Base-by-base conservation (phyloP, 2,113 vertebrate genomes). In the Spea multiplicata region DNA sequence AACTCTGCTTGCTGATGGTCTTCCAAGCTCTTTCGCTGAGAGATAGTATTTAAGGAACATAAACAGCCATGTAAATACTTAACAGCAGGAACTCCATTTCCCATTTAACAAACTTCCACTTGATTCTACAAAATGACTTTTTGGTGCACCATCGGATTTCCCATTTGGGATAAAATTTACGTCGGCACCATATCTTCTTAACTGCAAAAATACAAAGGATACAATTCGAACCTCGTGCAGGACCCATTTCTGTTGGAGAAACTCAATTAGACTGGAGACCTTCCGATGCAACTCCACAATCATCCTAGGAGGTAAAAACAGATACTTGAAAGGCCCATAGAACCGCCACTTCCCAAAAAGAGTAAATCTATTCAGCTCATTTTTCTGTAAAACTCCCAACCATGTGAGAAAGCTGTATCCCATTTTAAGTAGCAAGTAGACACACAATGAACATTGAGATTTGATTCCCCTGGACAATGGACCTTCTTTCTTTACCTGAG, bases 261-360 rank as follows among this genome's bases (percentile, higher is more conserved):
- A 99, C 71, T 98, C 97, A 13, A 99, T 98, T 75, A 99, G 96
- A 83, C 95, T 97, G 86, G 97, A 98, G 13, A 99, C 96, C 81
- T 99, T 99, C 30, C 97, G 92, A 83, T 99, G 97, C 5, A 99
- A 91, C 83, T 99, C 97, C 82, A 99, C 96, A 0, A 99, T 95
- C 97, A 99, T 99, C 90, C 97, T 99, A 74, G 0, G 62, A 16
- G 30, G 16, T n/a, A 46, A 57, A 68, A 12, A 49, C 12, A 12
- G 16, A 17, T 7, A 8, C 30, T 0, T 7, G 66, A 50, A 62
- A 5, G n/a, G 3, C 10, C 76, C 6, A 7, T 71, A 10, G 55
- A 5, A 13, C 55, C 2, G 50, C 50, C 50, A 53, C 6, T 53
- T 53, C 3, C 6, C 10, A 53, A 53, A 53, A 7, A 52, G 6